Base-by-base conservation (phyloP, 2,797 vertebrate genomes). In the Thunnus albacares region DNA sequence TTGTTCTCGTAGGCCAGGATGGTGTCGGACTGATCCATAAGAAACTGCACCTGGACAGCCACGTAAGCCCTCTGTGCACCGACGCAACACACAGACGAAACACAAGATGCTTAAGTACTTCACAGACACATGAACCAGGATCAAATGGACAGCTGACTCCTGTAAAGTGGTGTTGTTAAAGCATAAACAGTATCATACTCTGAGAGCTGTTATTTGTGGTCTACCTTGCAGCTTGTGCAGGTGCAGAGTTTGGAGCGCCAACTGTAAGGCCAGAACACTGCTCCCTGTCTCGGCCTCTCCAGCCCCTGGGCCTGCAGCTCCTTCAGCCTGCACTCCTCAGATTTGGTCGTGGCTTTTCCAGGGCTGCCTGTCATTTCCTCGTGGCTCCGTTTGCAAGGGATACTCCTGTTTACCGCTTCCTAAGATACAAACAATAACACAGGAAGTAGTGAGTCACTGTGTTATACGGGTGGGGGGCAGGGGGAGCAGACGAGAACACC, bases 11-110 rank as follows among this genome's bases (percentile, higher is more conserved):
- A 98, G 71, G 98, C 97, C 90, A 97, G 92, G 64, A 99, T 93
- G 0, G 98, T 99, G 92, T 99, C 98, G 3, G 91, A 96, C 84
- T 97, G 96, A 49, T 99, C 98, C 91, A 97, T 95, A 72, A 99
- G 95, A 86, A 99, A 99, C 75, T 95, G 95, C 79, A 99, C 95
- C 67, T 96, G 96, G 0, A 96, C 93, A 6, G 96, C 95, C 15
- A 96, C 94, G 62, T 99, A 99, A 90, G 95, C 93, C 93, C 96
- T 97, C 96, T 96, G 84, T 12, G 65, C 7, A 56, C 6, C 59
- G 38, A 72, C 8, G 26, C 66, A 62, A 71, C 55, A 60, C 28
- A 73, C 49, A 68, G 10, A 8, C 20, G 12, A 63, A 1, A 45
- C 7, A 52, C 35, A 30, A 30, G 28, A 30, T 30, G 28, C 28